phyloP scores from a whole-genome alignment of 1,140 invertebrate species.

The Lucilia cuprina region DNA sequence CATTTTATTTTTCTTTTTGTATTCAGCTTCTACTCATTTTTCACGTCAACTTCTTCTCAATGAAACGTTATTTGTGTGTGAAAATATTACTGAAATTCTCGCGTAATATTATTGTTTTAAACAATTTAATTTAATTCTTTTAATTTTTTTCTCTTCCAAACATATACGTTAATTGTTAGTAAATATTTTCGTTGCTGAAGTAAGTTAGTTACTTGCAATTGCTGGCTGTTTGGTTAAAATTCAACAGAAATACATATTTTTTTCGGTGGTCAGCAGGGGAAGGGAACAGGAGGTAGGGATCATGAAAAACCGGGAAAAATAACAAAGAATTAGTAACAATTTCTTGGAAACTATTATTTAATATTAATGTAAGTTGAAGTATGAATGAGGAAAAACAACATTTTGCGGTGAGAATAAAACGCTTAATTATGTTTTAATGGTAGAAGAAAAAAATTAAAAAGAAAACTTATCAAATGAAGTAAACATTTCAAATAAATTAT shows the following conservation, averaged over 20 bases:
- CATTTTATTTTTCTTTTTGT: neutral
- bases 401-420: neutral
- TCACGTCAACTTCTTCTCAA: neutral
- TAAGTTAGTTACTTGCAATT: too few relatives aligned
- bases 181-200: neutral
- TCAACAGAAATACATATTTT: neutral
- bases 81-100: neutral
- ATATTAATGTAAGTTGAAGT: neutral
- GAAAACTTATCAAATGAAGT: too few relatives aligned
- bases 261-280: neutral
- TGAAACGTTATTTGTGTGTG: conserved; percentile 14
- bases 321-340: conserved; percentile 3
- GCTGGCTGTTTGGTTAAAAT: neutral
- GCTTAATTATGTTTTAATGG: neutral
- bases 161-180: neutral
- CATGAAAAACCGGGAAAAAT: neutral
- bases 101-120: neutral
- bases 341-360: conserved; percentile 7
- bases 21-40: neutral
- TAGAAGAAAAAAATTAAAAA: too few relatives aligned
- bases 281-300: neutral
- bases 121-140: neutral
- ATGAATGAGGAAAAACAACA: neutral
- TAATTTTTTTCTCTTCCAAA: neutral
- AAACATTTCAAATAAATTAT: too few relatives aligned